Evolutionary conservation across 2,113 vertebrate genomes (phyloP), one percentile per base, ranked within the genome.

Genomic region (Poeciliopsis retropinna): DNA sequence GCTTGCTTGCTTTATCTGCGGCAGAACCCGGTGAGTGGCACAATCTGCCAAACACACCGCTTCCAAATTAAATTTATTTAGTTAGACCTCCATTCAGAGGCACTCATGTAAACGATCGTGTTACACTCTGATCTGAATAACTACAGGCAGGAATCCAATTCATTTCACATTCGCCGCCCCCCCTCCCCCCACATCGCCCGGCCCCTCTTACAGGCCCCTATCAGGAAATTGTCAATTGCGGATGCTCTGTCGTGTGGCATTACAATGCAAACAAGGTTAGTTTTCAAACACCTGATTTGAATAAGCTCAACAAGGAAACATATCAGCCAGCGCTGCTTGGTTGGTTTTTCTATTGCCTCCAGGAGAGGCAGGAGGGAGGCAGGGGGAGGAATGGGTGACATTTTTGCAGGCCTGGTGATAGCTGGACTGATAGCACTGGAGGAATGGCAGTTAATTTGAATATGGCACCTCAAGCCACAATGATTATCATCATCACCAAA

Each of bases 251-350:
- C 82, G 89, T 83, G 86, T 83, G 67, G 83, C 91, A 90, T 94
- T 94, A 95, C 94, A 94, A 95, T 95, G 94, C 95, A 95, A 95
- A 94, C 95, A 95, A 94, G 94, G 94, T 92, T 93, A 91, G 93
- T 94, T 95, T 94, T 95, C 94, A 93, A 94, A 95, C 93, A 91
- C 87, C 93, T 94, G 92, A 95, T 95, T 95, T 95, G 90, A 95
- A 95, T 95, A 95, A 92, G 88, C 92, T 92, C 92, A 92, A 93
- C 92, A 92, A 89, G 90, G 87, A 89, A 87, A 94, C 88, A 91
- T 90, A 92, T 92, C 86, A 84, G 87, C 69, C 73, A 54, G 84
- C 28, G 66, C 85, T 83, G 91, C 90, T 90, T 91, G 85, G 81
- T 17, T 82, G 88, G 76, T 87, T 83, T 94, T 94, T 94, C 88